These are phyloP conservation scores for Lithophane socia DNA, from an alignment of 2,888 invertebrate species.

Conservation along the genomic window DNA sequence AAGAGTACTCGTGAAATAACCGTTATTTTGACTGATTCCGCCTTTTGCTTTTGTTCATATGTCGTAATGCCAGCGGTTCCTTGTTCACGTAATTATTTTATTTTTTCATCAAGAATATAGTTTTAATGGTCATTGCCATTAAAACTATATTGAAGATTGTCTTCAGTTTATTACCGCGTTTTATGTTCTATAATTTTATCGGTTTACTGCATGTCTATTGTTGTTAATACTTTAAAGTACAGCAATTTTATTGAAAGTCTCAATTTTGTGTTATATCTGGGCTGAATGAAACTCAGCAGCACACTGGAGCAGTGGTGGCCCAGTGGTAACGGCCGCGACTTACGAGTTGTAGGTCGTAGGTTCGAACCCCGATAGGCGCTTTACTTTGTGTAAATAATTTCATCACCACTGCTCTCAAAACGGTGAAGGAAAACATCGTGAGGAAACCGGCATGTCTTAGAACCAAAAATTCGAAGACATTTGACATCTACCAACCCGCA, in stretches of 20 bases:
- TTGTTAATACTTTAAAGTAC: conserved; percentile 2
- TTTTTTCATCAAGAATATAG: conserved; percentile 22
- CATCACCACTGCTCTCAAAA: too few species aligned
- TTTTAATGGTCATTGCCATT: conserved; percentile 12
- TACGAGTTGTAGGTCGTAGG: too few species aligned
- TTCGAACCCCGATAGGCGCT: too few species aligned
- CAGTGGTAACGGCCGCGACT: too few species aligned
- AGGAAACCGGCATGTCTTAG: too few species aligned
- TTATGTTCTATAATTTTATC: conserved; percentile 42
- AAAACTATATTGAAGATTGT: conserved; percentile 34
- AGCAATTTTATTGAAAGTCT: not conserved
- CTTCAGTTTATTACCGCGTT: conserved; percentile 33
- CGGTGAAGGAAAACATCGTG: too few species aligned
- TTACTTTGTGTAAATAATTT: too few species aligned
- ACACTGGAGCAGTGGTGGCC: too few species aligned
- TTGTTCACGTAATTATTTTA: conserved; percentile 39
- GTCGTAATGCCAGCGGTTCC: conserved; percentile 44
- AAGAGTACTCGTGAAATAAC: conserved; percentile 43
- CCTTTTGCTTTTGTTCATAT: conserved; percentile 49
- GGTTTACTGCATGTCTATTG: conserved; percentile 5
- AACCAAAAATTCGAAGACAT: too few species aligned
- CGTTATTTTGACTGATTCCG: conserved; percentile 52
- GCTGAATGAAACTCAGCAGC: not conserved
- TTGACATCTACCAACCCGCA: too few species aligned
- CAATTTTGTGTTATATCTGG: not conserved